These are phyloP conservation scores for Pollenia angustigena DNA, from an alignment of 2,888 invertebrate species.

Conservation along the genomic window DNA sequence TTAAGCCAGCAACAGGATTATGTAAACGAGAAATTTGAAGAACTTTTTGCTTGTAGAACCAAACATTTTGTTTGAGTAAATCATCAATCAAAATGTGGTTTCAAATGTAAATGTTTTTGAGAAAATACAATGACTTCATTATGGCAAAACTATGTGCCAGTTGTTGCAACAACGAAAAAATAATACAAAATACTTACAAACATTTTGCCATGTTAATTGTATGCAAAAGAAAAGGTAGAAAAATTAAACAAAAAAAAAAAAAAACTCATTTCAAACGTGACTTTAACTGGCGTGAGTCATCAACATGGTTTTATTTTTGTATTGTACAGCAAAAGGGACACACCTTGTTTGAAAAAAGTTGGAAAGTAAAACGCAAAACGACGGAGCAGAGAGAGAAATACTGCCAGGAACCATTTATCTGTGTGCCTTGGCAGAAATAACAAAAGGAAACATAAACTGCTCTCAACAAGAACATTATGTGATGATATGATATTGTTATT, in stretches of 20 bases:
- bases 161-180: constrained; percentile 27
- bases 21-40: too few relatives aligned
- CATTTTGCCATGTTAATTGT: constrained; percentile 48
- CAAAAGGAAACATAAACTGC: constrained; percentile 31
- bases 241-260: constrained; percentile 10
- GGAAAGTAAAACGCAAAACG: neutral
- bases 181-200: constrained; percentile 8
- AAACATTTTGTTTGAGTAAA: neutral
- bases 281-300: constrained; percentile 58
- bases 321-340: constrained; percentile 43
- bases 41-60: too few relatives aligned
- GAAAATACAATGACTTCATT: neutral
- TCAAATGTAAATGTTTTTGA: neutral
- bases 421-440: constrained; percentile 3
- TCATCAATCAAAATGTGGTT: neutral
- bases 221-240: constrained; percentile 44
- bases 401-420: constrained; percentile 35
- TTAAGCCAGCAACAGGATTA: too few relatives aligned
- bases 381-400: neutral
- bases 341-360: constrained; percentile 50
- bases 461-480: constrained; percentile 48
- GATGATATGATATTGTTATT: constrained; percentile 52
- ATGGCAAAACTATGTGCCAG: constrained; percentile 7
- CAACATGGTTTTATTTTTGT: constrained; percentile 22
- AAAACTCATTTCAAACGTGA: constrained; percentile 62